These are phyloP conservation scores for Mythimna lalbum DNA, from an alignment of 2,888 invertebrate genomes.

Conservation along the genomic window DNA sequence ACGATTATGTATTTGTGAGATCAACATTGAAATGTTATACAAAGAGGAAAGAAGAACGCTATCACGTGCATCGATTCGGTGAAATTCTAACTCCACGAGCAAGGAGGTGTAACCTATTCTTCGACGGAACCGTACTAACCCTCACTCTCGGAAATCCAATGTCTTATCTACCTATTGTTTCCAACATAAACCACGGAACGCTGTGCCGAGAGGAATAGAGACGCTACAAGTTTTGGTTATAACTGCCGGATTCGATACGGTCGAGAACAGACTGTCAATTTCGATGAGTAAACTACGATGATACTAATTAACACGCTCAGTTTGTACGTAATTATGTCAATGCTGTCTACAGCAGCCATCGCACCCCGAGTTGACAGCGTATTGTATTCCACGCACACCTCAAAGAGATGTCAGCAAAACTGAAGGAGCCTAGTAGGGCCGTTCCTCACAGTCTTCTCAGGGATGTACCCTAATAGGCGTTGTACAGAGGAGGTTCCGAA, in stretches of 20 bases:
- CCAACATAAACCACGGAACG: background rate
- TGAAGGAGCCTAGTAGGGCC: too few species aligned
- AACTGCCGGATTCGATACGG: too few species aligned
- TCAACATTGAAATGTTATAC: background rate
- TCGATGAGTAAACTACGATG: background rate
- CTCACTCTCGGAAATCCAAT: background rate
- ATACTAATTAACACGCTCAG: background rate
- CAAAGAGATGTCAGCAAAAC: too few species aligned
- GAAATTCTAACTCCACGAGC: background rate
- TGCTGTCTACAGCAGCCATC: background rate
- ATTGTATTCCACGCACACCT: too few species aligned
- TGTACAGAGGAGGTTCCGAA: too few species aligned
- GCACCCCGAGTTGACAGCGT: too few species aligned
- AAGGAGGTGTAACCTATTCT: constrained; percentile 2
- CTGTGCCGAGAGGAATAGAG: background rate
- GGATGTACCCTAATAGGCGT: too few species aligned
- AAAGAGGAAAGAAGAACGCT: background rate
- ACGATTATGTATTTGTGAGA: background rate
- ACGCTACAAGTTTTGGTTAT: too few species aligned
- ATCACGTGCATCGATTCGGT: background rate
- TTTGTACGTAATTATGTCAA: background rate
- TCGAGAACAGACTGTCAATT: too few species aligned
- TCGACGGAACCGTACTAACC: background rate
- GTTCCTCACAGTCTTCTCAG: too few species aligned
- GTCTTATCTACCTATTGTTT: constrained; percentile 6